Evolutionary conservation across 1,140 invertebrate species (phyloP).

Genomic region (Drosophila ogumai): DNA sequence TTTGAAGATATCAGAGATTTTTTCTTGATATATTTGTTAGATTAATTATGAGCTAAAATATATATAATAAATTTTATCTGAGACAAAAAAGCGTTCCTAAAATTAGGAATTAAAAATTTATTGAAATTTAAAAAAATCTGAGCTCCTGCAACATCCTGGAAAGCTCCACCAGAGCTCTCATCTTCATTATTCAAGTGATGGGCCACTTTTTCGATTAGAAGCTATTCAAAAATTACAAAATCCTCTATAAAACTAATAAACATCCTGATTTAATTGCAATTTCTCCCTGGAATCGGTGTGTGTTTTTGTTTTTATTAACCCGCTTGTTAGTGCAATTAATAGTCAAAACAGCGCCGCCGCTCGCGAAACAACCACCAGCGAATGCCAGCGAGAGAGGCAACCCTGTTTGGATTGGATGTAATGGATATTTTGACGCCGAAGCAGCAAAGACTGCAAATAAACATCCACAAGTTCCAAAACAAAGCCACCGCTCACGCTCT

Average conservation of each 20-base stretch:
- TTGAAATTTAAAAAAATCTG: too few species aligned
- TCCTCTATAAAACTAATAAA: conserved; percentile 6
- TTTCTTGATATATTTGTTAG: too few species aligned
- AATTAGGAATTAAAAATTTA: too few species aligned
- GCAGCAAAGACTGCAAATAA: conserved; percentile 82
- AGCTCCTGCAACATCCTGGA: too few species aligned
- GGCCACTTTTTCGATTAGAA: neutral
- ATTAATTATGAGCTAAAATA: too few species aligned
- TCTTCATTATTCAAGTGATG: neutral
- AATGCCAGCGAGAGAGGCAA: conserved; percentile 12
- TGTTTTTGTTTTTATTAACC: conserved; percentile 42
- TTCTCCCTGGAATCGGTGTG: neutral
- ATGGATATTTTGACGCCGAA: conserved; percentile 84
- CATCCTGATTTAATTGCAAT: conserved; percentile 39
- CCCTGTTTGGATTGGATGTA: conserved; percentile 84
- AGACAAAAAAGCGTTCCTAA: too few species aligned
- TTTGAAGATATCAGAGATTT: too few species aligned
- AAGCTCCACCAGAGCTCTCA: neutral
- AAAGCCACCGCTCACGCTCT: conserved; percentile 22
- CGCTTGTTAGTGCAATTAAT: conserved; percentile 63
- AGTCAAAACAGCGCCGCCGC: conserved; percentile 53
- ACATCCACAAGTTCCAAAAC: conserved; percentile 81
- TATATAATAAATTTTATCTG: too few species aligned
- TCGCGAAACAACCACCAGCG: conserved; percentile 6
- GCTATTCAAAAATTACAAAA: neutral